Conservation (phyloP, 2,888 invertebrate genomes). For the Mimachlamys varia region DNA sequence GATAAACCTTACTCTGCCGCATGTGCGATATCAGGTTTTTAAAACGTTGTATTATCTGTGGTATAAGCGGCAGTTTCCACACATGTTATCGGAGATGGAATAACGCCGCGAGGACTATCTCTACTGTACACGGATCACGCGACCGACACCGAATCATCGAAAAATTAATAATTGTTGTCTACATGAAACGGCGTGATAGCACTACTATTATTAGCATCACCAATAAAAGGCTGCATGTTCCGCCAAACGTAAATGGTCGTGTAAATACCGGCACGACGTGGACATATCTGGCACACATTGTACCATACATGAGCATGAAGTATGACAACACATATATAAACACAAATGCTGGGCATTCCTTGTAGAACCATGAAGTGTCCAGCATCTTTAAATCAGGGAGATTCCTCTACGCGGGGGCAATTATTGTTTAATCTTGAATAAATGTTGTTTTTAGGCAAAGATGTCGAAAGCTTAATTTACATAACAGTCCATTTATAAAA, state of each 20-base stretch:
- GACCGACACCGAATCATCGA: background rate
- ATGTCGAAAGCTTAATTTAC: too few species aligned
- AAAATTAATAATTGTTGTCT: background rate
- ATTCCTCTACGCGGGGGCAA: too few species aligned
- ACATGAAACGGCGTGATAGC: background rate
- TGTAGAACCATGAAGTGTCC: too few species aligned
- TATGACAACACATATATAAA: too few species aligned
- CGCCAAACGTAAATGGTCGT: background rate
- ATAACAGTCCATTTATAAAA: too few species aligned
- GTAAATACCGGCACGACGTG: too few species aligned
- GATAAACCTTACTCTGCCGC: background rate
- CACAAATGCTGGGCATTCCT: too few species aligned
- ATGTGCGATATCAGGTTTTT: constrained; percentile 19
- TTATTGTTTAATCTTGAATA: too few species aligned
- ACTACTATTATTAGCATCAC: background rate
- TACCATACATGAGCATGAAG: too few species aligned
- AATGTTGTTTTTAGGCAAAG: too few species aligned
- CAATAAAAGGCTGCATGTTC: background rate
- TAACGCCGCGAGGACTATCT: background rate
- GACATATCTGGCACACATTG: too few species aligned
- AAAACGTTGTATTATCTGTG: background rate
- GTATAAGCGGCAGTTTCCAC: background rate
- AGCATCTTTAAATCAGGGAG: too few species aligned
- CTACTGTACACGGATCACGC: constrained; percentile 11
- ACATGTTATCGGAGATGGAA: constrained; percentile 3